These are phyloP conservation scores for Danio kyathit DNA, from an alignment of 2,797 vertebrate species.

Conservation along the genomic window DNA sequence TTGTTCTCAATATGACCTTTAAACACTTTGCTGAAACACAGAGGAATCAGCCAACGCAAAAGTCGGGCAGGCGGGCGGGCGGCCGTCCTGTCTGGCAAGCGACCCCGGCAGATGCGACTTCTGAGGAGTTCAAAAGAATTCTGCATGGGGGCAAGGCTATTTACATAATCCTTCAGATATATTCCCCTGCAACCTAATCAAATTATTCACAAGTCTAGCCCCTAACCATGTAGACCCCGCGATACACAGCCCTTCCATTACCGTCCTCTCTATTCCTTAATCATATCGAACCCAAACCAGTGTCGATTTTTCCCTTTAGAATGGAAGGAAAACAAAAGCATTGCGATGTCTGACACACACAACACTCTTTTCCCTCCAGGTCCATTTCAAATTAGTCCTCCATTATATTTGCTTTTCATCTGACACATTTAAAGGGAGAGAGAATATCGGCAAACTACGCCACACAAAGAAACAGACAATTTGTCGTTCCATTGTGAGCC, in stretches of 20 bases:
- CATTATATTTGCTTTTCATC: constrained; percentile 75
- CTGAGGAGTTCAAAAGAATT: constrained; percentile 89
- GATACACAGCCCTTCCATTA: constrained; percentile 81
- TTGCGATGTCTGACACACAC: constrained; percentile 72
- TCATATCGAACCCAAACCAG: constrained; percentile 81
- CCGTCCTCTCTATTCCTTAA: constrained; percentile 74
- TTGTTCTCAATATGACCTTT: constrained; percentile 85
- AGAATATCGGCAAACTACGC: constrained; percentile 63
- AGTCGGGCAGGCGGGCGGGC: constrained; percentile 50
- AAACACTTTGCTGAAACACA: constrained; percentile 79
- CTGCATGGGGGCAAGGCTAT: constrained; percentile 83
- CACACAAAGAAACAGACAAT: constrained; percentile 41
- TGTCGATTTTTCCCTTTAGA: constrained; percentile 83
- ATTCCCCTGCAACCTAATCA: constrained; percentile 88
- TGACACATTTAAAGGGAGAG: constrained; percentile 66
- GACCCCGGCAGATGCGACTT: constrained; percentile 88
- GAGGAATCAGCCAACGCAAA: constrained; percentile 78
- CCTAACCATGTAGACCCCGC: constrained; percentile 82
- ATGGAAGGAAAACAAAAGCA: constrained; percentile 76
- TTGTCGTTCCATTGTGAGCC: constrained; percentile 45
- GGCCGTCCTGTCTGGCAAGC: constrained; percentile 83
- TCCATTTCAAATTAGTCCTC: constrained; percentile 67
- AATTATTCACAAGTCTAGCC: constrained; percentile 88
- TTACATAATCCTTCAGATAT: constrained; percentile 90
- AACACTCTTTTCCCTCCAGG: constrained; percentile 64